phyloP scores from a whole-genome alignment of 2,797 vertebrate genomes.

The Pteropus rufus region DNA sequence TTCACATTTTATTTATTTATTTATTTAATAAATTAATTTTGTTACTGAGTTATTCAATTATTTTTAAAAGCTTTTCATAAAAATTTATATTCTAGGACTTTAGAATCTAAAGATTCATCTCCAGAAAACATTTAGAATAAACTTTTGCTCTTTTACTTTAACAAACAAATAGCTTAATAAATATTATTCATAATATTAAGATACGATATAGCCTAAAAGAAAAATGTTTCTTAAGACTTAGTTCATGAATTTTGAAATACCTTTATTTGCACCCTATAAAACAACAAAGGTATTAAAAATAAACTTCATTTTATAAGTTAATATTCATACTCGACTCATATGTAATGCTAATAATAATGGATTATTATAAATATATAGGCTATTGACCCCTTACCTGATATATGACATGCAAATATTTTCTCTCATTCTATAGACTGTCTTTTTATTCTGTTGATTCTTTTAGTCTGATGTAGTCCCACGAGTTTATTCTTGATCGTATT shows the following conservation, averaged over 20 bases:
- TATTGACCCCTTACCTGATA: background rate
- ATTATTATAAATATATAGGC: background rate
- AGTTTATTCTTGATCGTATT: background rate
- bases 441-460: background rate
- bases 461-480: background rate
- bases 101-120: background rate
- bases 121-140: background rate
- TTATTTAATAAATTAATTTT: background rate
- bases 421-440: background rate
- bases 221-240: background rate
- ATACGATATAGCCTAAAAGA: background rate
- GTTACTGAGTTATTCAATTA: background rate
- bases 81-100: conserved; percentile 3
- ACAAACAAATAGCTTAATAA: background rate
- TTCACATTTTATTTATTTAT: background rate
- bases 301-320: background rate
- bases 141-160: background rate
- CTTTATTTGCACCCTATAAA: background rate
- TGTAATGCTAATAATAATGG: background rate
- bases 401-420: background rate
- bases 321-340: background rate
- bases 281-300: background rate
- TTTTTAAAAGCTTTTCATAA: background rate
- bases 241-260: background rate
- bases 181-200: background rate